Evolutionary conservation across 1,140 invertebrate species (phyloP), one percentile per base, ranked within the genome.

Genomic region (Marisa cornuarietis): DNA sequence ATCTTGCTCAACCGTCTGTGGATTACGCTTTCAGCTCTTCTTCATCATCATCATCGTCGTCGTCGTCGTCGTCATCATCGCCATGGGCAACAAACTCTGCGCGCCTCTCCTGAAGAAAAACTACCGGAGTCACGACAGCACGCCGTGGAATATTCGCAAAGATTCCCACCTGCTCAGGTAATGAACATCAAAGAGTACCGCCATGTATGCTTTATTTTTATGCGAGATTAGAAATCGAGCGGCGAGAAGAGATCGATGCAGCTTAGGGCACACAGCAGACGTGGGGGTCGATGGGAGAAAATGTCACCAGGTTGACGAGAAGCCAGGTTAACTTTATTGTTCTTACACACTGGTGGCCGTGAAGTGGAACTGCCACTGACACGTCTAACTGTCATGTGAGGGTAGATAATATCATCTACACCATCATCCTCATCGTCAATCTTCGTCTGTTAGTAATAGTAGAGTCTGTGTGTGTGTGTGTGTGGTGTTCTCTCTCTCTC

Each of bases 51-150:
- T 42, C 31, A 42, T 42, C 31, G 31, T 42, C 31, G 31, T 42
- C 31, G 31, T 42, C 31, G 31, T 42, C 31, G 31, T 42, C 31
- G 31, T 42, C 31, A 6, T 49, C 31, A 49, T 61, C 31, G 61
- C 74, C 62, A 98, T 98, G 96, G 96, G 97, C 91, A 98, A 98
- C 93, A 98, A 98, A 93, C 92, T 98, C 88, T 98, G 97, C 92
- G 96, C 96, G 85, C 97, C 97, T 81, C 93, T 98, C 86, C 95
- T 97, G 89, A 94, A 96, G 92, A 97, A 97, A 93, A 95, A 95
- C 86, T 98, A 98, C 93, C 94, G 96, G 89, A 96, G 97, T 91
- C 96, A 98, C 91, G 96, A 97, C 91, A 95, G 73, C 16, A 86
- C 96, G 86, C 96, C 96, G 8, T 90, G 88, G 87, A 82, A 88